Percentiles rank a stretch among this genome's conserved stretches.
Evolutionary conservation across 1,140 invertebrate genomes (phyloP).

Genomic region (Augochlora pura): DNA sequence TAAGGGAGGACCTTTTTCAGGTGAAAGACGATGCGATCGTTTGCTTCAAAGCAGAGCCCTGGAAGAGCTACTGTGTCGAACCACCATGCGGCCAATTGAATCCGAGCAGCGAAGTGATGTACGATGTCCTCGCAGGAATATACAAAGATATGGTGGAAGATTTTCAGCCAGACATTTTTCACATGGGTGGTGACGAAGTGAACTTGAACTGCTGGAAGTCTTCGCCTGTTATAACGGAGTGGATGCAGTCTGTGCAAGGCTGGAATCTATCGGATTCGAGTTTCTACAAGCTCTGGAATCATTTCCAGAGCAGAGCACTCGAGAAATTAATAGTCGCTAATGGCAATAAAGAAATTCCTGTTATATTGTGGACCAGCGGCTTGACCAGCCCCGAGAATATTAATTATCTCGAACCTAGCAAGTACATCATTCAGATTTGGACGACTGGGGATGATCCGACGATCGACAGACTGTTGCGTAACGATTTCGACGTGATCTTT

Average conservation of each 20-base stretch:
- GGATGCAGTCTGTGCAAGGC: conserved; percentile 83
- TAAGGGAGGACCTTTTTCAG: conserved; percentile 38
- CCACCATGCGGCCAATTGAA: conserved; percentile 94
- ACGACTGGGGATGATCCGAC: conserved; percentile 84
- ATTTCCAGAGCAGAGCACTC: conserved; percentile 86
- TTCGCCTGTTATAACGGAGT: conserved; percentile 83
- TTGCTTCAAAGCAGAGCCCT: conserved; percentile 86
- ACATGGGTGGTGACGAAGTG: conserved; percentile 94
- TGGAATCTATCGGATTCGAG: conserved; percentile 82
- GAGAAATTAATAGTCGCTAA: conserved; percentile 78
- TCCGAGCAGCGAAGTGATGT: conserved; percentile 87
- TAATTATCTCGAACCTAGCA: conserved; percentile 85
- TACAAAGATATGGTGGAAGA: conserved; percentile 85
- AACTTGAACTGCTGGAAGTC: conserved; percentile 89
- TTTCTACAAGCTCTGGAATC: conserved; percentile 88
- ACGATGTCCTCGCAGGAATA: conserved; percentile 86
- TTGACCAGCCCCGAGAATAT: conserved; percentile 86
- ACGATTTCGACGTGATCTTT: conserved; percentile 88
- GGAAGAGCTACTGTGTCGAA: conserved; percentile 89
- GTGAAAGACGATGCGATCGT: conserved; percentile 76
- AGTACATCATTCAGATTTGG: conserved; percentile 93
- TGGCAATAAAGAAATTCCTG: conserved; percentile 81
- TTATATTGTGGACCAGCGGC: conserved; percentile 91
- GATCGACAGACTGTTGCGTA: conserved; percentile 84
- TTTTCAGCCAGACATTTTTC: conserved; percentile 89